Percentiles rank a stretch among this genome's conserved stretches.
Conservation (phyloP, 2,797 vertebrate species). For the Labroides dimidiatus region DNA sequence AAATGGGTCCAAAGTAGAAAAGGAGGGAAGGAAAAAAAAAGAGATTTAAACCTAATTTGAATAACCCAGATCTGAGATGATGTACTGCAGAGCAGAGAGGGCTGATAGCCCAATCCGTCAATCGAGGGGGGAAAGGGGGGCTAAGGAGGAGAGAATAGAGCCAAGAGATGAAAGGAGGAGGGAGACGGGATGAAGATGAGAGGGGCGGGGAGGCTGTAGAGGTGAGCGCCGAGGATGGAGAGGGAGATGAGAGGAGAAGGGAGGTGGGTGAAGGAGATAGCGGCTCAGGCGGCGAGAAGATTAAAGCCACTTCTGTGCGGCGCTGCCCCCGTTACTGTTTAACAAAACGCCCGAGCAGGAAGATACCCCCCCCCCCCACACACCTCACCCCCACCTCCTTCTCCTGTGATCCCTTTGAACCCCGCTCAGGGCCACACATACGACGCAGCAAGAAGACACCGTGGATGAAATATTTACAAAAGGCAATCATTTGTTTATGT, state of each 20-base stretch:
- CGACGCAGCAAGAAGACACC: slow-evolving; percentile 39
- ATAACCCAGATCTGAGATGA: slow-evolving; percentile 74
- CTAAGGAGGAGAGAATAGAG: slow-evolving; percentile 52
- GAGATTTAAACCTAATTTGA: slow-evolving; percentile 74
- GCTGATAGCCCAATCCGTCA: slow-evolving; percentile 69
- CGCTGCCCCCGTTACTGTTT: slow-evolving; percentile 73
- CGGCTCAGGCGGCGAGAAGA: slow-evolving; percentile 58
- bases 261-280: slow-evolving; percentile 60
- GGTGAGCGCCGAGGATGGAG: slow-evolving; percentile 55
- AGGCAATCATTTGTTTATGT: slow-evolving; percentile 77
- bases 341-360: slow-evolving; percentile 65
- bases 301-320: slow-evolving; percentile 70
- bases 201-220: slow-evolving; percentile 53
- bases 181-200: slow-evolving; percentile 60
- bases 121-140: slow-evolving; percentile 26
- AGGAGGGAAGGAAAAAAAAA: slow-evolving; percentile 11
- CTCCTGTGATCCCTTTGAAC: slow-evolving; percentile 56
- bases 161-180: slow-evolving; percentile 66
- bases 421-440: slow-evolving; percentile 53
- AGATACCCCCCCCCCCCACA: slow-evolving; percentile 32
- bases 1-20: slow-evolving; percentile 60
- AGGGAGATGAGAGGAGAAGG: slow-evolving; percentile 54
- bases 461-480: slow-evolving; percentile 75
- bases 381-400: slow-evolving; percentile 9
- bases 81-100: slow-evolving; percentile 50